These are phyloP conservation scores for Tiliacea citrago DNA, from an alignment of 2,888 invertebrate species.

Conservation along the genomic window DNA sequence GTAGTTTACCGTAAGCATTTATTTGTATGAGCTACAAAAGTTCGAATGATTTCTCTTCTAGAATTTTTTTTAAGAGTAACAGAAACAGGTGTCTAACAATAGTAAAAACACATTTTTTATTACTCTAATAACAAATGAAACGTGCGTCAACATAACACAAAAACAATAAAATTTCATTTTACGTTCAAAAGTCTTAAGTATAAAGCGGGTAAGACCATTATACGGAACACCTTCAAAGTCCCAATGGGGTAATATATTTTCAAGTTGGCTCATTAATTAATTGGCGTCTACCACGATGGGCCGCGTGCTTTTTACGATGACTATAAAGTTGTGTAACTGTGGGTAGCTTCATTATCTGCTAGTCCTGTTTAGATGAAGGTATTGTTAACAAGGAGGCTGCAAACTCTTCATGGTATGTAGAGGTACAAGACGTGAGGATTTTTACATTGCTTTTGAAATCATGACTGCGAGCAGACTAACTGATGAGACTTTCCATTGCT, in stretches of 20 bases:
- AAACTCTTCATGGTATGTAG: neutral
- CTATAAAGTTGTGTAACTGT: conserved; percentile 81
- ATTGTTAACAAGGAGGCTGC: conserved; percentile 56
- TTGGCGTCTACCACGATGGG: conserved; percentile 81
- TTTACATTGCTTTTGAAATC: neutral
- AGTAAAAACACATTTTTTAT: conserved; percentile 48
- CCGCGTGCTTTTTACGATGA: conserved; percentile 85
- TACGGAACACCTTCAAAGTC: conserved; percentile 78
- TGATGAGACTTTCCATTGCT: neutral
- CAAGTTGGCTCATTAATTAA: conserved; percentile 87
- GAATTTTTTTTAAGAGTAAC: too few relatives aligned
- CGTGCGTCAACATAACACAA: conserved; percentile 66
- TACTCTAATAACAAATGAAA: conserved; percentile 58
- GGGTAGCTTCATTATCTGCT: conserved; percentile 77
- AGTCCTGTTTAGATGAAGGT: conserved; percentile 55
- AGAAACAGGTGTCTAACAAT: conserved; percentile 16
- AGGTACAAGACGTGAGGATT: neutral
- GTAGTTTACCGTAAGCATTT: conserved; percentile 2
- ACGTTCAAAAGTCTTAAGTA: conserved; percentile 72
- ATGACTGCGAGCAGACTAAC: neutral
- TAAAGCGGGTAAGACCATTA: conserved; percentile 75
- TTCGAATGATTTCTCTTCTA: neutral
- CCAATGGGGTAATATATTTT: conserved; percentile 83
- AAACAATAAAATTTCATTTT: conserved; percentile 78
- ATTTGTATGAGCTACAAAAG: neutral